Evolutionary conservation across 1,140 invertebrate species (phyloP).

Genomic region (Nasonia longicornis): DNA sequence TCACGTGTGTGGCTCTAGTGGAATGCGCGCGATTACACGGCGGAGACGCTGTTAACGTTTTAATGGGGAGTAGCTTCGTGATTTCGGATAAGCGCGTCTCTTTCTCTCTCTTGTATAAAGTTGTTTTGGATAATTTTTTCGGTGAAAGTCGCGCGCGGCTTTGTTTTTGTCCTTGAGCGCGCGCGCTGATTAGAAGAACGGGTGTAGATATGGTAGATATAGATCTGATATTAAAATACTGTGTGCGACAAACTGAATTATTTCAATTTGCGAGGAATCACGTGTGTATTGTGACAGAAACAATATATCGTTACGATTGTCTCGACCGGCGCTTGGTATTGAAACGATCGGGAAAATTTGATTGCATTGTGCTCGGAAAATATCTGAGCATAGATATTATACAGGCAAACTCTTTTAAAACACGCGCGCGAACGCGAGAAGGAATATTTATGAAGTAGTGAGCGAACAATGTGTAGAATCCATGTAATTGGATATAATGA

Average conservation of each 20-base stretch:
- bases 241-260: no score
- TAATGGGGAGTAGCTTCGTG: not conserved
- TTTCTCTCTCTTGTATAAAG: not conserved
- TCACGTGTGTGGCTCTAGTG: not conserved
- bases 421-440: not conserved
- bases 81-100: not conserved
- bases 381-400: no score
- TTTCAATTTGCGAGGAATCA: no score
- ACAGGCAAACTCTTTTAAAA: not conserved
- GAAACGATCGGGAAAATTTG: no score
- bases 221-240: no score
- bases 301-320: not conserved
- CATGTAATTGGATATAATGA: constrained; percentile 32
- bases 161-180: no score
- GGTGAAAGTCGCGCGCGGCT: not conserved
- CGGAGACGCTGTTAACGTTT: not conserved
- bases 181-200: no score
- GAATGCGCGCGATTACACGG: not conserved
- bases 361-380: no score
- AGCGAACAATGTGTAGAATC: constrained; percentile 5
- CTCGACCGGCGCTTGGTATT: no score
- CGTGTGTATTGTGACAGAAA: no score
- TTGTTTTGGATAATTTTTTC: not conserved
- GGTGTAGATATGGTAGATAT: no score
- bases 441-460: constrained; percentile 10